Evolutionary conservation across 1,140 invertebrate genomes (phyloP), one percentile per base, ranked within the genome.

Genomic region (Eufriesea mexicana): DNA sequence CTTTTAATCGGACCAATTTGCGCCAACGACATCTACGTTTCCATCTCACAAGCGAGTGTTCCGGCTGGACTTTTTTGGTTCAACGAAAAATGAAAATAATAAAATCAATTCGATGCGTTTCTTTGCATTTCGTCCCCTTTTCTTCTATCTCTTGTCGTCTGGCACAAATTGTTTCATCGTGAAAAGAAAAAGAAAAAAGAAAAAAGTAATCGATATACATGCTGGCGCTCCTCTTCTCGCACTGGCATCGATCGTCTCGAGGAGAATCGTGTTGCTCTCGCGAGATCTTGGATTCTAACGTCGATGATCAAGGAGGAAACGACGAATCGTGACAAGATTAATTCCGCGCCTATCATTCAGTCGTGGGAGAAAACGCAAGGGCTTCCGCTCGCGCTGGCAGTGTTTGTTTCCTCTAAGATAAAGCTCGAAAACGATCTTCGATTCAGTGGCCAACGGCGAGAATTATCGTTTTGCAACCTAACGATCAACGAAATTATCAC

Each of bases 341-440:
- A 9, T 47, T 35, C n/a, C n/a, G 7, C 42, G 45, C 28, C 49
- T 64, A 66, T 78, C 10, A 49, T 76, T 85, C 72, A 87, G 73
- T 86, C 77, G 54, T 70, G 57, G 64, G 6, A 14, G 35, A 79
- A 62, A 76, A 86, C 54, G 59, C 71, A 64, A 83, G 57, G 62
- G 62, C 20, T 87, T 76, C 49, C 35, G 55, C 61, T 83, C 54
- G 77, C 57, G 62, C 71, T 86, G 86, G 89, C 83, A 89, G 88
- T 89, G 89, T 70, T 86, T 73, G 68, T 75, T 72, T 70, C 59
- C 47, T 70, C 55, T 18, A 25, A 28, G n/a, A 62, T 57, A 10
- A 62, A 68, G 9, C 25, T 78, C 54, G 20, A 67, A n/a, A 67
- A n/a, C 20, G 23, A 55, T 74, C 28, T 23, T 84, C 55, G 45